These are phyloP conservation scores for Thumatha senex DNA, from an alignment of 2,888 invertebrate species.

Conservation along the genomic window DNA sequence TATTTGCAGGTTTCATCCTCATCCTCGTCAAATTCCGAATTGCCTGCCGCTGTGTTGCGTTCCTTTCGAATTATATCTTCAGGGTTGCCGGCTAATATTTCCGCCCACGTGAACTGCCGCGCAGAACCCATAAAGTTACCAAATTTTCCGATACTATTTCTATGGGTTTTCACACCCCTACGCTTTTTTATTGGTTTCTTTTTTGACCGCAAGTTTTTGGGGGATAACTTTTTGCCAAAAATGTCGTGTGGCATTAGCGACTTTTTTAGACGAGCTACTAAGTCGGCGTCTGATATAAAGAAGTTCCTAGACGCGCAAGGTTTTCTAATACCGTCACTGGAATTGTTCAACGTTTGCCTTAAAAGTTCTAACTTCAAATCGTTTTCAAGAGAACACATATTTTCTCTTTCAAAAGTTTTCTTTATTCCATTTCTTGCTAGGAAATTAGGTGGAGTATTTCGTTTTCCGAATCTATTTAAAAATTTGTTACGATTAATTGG, in stretches of 20 bases:
- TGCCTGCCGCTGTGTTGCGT: constrained; percentile 43
- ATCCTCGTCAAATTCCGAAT: constrained; percentile 44
- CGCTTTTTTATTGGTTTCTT: constrained; percentile 75
- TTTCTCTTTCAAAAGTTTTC: constrained; percentile 72
- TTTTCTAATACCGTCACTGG: constrained; percentile 74
- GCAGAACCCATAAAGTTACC: constrained; percentile 80
- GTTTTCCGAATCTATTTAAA: constrained; percentile 64
- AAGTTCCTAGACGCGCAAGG: constrained; percentile 76
- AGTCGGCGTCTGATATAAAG: constrained; percentile 75
- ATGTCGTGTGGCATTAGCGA: constrained; percentile 78
- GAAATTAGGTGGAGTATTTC: constrained; percentile 70
- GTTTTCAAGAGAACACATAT: constrained; percentile 69
- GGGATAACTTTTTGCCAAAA: constrained; percentile 80
- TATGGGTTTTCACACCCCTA: constrained; percentile 67
- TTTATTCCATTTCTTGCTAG: constrained; percentile 67
- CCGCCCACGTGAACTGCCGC: constrained; percentile 86
- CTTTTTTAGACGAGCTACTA: constrained; percentile 73
- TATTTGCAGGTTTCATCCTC: constrained; percentile 71
- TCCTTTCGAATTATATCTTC: constrained; percentile 84
- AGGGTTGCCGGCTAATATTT: constrained; percentile 85
- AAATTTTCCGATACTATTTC: constrained; percentile 76
- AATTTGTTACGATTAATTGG: constrained; percentile 64
- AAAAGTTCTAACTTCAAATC: constrained; percentile 71
- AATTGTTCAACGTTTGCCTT: constrained; percentile 70
- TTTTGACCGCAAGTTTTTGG: constrained; percentile 86